Conservation (phyloP, 2,113 vertebrate genomes). For the Meleagris gallopavo region DNA sequence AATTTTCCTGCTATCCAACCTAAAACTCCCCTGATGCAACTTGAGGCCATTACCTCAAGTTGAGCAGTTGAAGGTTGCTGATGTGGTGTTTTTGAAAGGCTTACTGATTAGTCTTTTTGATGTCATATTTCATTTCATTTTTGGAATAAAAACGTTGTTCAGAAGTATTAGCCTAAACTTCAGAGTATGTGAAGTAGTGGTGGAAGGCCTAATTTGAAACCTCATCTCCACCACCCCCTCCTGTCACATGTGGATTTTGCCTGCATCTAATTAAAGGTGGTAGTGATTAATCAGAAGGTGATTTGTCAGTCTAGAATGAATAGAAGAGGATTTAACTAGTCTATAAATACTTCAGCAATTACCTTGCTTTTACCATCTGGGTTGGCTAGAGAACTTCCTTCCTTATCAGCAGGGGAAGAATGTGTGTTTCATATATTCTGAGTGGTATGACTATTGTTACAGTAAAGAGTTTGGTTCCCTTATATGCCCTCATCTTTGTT, state of each 20-base stretch:
- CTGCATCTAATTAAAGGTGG: neutral
- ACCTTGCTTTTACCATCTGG: neutral
- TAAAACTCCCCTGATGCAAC: neutral
- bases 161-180: neutral
- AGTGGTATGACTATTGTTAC: neutral
- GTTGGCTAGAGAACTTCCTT: neutral
- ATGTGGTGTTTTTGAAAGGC: neutral
- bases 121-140: neutral
- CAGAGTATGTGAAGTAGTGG: neutral
- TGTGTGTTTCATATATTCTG: neutral
- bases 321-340: neutral
- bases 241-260: neutral
- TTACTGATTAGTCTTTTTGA: neutral
- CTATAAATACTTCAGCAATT: neutral
- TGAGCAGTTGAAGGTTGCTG: neutral
- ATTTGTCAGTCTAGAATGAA: neutral
- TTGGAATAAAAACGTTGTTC: neutral
- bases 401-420: neutral
- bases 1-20: neutral
- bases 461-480: neutral
- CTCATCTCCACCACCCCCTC: neutral
- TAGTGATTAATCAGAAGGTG: neutral
- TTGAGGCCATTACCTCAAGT: neutral
- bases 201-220: neutral
- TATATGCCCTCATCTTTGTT: rapidly evolving